Evolutionary conservation across 2,797 vertebrate species (phyloP), one percentile per base, ranked within the genome.

Genomic region (Lacerta viridis): DNA sequence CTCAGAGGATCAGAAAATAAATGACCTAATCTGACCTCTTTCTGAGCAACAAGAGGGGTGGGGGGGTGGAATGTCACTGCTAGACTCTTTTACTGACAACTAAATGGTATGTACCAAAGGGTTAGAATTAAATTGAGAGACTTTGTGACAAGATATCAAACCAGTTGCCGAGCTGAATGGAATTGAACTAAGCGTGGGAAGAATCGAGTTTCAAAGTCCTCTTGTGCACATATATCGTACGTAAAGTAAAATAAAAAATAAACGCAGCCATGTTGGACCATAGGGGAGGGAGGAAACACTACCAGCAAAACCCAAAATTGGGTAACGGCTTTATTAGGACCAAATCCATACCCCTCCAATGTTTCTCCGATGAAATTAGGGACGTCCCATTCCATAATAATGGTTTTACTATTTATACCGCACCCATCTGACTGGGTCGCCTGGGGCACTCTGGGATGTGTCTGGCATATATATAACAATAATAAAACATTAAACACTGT

Each of bases 101-200:
- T 83, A 85, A 93, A 90, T 89, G 89, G 92, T 92, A 87, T 84
- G 87, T 93, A 93, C 84, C 55, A 50, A 95, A 88, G 69, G 66
- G 8, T 68, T 92, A 90, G 87, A 94, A 94, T 95, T 92, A 91
- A 92, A 94, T 94, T 94, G 92, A 76, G 69, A 91, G 72, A 90
- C 27, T 76, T 64, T 76, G 92, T 77, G 66, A 81, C 85, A 91
- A 82, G 88, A 50, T 83, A 93, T 93, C 86, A 93, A 78, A 91
- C 77, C 79, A 36, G 77, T 72, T 92, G 46, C 89, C 88, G 74
- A 89, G 75, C 23, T 84, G 41, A 93, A 36, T 71, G 29, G 85
- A 90, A 92, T 89, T 91, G 89, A 92, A 90, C 87, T 86, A 90
- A 11, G 0, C 1, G 89, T 76, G 68, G 90, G 85, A 3, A 64